Evolutionary conservation across 2,888 invertebrate species (phyloP).

Genomic region (Muscina levida): DNA sequence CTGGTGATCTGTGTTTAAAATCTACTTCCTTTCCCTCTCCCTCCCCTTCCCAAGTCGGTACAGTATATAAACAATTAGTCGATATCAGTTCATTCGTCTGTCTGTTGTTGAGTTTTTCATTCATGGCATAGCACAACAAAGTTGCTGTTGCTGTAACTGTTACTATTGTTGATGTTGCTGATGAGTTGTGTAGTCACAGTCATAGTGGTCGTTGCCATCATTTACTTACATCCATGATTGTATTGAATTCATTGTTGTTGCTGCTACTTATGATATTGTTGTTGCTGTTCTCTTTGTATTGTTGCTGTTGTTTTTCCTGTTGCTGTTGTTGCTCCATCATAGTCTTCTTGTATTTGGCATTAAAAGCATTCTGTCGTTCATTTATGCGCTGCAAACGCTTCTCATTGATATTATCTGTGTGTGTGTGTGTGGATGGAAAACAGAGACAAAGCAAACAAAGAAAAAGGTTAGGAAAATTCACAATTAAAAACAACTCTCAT

Average conservation of each 20-base stretch:
- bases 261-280: conserved; percentile 76
- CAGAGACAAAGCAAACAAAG: neutral
- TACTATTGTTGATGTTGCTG: too few species aligned
- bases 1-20: conserved; percentile 45
- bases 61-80: neutral
- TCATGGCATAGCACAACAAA: neutral
- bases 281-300: conserved; percentile 76
- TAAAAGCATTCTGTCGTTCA: conserved; percentile 82
- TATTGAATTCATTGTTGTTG: conserved; percentile 77
- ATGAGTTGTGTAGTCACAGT: too few species aligned
- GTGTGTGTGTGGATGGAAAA: neutral
- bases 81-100: conserved; percentile 14
- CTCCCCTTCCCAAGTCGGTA: neutral
- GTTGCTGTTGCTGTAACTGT: too few species aligned
- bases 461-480: neutral
- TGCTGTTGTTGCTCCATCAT: conserved; percentile 80
- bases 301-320: conserved; percentile 72
- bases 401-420: conserved; percentile 80
- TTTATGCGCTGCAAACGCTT: conserved; percentile 83
- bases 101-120: conserved; percentile 7
- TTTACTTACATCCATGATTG: conserved; percentile 77
- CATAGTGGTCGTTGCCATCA: neutral
- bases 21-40: neutral
- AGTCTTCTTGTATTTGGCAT: conserved; percentile 85
- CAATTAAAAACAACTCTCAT: neutral